Evolutionary conservation across 1,140 invertebrate species (phyloP).

Genomic region (Harlomillsia oculata): DNA sequence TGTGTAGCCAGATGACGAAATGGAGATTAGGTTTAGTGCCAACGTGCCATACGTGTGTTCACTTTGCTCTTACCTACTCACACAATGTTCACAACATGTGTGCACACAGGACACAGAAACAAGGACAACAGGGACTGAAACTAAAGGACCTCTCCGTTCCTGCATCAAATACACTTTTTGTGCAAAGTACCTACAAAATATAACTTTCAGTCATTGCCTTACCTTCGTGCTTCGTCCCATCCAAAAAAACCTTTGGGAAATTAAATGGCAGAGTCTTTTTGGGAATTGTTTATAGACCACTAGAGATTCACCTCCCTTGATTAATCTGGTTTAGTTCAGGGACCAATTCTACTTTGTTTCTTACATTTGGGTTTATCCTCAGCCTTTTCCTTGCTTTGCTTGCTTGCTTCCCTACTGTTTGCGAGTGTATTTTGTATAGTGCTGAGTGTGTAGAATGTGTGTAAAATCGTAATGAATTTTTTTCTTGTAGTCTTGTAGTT

Average conservation of each 20-base stretch:
- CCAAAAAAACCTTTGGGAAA: conserved; percentile 25
- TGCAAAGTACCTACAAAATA: too few species aligned
- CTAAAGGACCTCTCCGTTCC: background rate
- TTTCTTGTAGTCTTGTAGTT: too few species aligned
- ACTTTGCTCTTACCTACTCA: background rate
- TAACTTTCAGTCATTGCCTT: too few species aligned
- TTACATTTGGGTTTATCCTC: too few species aligned
- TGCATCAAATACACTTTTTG: too few species aligned
- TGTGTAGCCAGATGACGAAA: conserved; percentile 9
- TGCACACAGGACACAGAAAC: background rate
- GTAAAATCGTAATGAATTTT: too few species aligned
- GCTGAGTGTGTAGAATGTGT: too few species aligned
- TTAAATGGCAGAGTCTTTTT: conserved; percentile 20
- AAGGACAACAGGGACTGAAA: background rate
- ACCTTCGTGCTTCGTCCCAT: background rate
- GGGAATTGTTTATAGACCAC: conserved; percentile 20
- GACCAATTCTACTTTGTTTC: too few species aligned
- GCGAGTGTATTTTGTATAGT: too few species aligned
- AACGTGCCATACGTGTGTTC: background rate
- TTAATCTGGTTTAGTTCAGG: too few species aligned
- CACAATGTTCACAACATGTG: background rate
- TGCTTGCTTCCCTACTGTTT: too few species aligned
- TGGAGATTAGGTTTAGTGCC: conserved; percentile 13
- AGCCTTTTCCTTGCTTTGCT: too few species aligned
- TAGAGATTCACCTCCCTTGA: conserved; percentile 18